phyloP scores from a whole-genome alignment of 2,797 vertebrate genomes.

The Gobionotothen gibberifrons region DNA sequence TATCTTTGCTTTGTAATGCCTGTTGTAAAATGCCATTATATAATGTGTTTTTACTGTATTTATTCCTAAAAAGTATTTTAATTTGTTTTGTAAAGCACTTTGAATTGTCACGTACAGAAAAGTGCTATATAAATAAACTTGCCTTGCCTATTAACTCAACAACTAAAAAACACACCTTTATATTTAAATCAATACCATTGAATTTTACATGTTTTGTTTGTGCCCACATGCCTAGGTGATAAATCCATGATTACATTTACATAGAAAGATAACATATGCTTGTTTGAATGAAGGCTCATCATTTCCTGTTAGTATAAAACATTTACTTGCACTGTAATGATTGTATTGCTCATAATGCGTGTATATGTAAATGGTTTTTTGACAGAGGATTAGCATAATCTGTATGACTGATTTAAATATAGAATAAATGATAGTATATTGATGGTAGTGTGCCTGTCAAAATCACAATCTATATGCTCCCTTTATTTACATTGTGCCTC shows the following conservation, averaged over 20 bases:
- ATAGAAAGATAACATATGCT: neutral
- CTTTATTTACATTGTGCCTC: slow-evolving; percentile 27
- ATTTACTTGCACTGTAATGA: neutral
- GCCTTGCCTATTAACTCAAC: no score
- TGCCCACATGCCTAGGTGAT: neutral
- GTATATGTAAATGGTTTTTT: neutral
- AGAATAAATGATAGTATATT: slow-evolving; percentile 34
- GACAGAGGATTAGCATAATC: slow-evolving; percentile 5
- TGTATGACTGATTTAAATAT: slow-evolving; percentile 28
- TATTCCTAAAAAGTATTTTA: no score
- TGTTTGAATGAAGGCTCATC: neutral
- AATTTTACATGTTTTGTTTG: neutral
- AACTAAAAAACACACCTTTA: neutral
- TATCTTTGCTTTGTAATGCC: no score
- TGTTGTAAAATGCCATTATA: no score
- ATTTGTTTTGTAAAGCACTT: no score
- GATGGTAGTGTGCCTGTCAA: slow-evolving; percentile 11
- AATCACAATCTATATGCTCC: slow-evolving; percentile 18
- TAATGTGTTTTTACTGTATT: no score
- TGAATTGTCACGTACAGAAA: no score
- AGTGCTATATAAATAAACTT: no score
- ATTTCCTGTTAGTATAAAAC: neutral
- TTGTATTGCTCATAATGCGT: neutral
- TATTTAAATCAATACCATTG: neutral
- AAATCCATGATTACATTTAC: neutral